phyloP scores from a whole-genome alignment of 1,140 invertebrate genomes.

The Drosophila mojavensis region DNA sequence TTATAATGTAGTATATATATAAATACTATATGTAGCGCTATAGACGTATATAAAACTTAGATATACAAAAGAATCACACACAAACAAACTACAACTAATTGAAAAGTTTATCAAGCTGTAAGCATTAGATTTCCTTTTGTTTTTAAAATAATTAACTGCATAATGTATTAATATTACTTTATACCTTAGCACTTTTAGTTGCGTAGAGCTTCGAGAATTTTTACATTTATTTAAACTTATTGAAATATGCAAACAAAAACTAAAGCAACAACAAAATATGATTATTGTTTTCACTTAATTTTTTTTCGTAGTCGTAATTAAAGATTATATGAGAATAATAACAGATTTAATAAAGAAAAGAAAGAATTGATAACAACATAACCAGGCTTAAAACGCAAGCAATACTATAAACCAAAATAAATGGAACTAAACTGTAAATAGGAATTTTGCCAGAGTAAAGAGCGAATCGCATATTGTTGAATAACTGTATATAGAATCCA shows the following conservation, averaged over 20 bases:
- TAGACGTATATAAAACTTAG: slow-evolving; percentile 38
- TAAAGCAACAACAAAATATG: slow-evolving; percentile 15
- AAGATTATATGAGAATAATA: not conserved
- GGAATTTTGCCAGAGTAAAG: not conserved
- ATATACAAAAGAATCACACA: slow-evolving; percentile 25
- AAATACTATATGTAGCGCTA: slow-evolving; percentile 28
- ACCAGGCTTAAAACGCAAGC: slow-evolving; percentile 62
- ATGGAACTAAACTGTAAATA: slow-evolving; percentile 33
- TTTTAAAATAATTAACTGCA: slow-evolving; percentile 43
- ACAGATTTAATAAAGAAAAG: slow-evolving; percentile 17
- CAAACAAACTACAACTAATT: slow-evolving; percentile 38
- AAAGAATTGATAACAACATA: slow-evolving; percentile 35
- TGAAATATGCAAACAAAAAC: slow-evolving; percentile 30
- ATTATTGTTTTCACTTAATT: slow-evolving; percentile 32
- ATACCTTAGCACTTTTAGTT: slow-evolving; percentile 44
- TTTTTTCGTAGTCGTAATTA: slow-evolving; percentile 48
- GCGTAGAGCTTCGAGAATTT: slow-evolving; percentile 26
- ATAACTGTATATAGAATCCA: slow-evolving; percentile 42
- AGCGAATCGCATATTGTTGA: slow-evolving; percentile 33
- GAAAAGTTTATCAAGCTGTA: slow-evolving; percentile 17
- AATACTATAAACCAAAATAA: slow-evolving; percentile 62
- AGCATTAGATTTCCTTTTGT: slow-evolving; percentile 28
- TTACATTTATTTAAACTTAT: slow-evolving; percentile 18
- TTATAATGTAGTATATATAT: slow-evolving; percentile 36
- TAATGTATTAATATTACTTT: slow-evolving; percentile 31